Evolutionary conservation across 2,888 invertebrate genomes (phyloP), one percentile per base, ranked within the genome.

Genomic region (Amblyteles armatorius): DNA sequence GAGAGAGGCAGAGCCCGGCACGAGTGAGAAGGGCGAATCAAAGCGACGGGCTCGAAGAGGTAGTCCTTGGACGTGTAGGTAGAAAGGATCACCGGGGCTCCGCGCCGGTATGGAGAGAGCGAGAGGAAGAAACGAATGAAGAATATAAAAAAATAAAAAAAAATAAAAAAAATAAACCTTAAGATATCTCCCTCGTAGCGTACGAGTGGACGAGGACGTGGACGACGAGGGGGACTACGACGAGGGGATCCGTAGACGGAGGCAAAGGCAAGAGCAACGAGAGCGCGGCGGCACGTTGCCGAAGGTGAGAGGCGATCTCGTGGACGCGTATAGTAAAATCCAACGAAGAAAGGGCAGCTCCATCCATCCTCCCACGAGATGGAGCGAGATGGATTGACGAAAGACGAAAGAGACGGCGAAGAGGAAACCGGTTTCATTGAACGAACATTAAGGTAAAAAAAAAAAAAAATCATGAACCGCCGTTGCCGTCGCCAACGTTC

Each of bases 381-480:
- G 65, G 80, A 87, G 77, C 55, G 86, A 83, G 78, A 83, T 22
- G 71, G 22, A 57, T 29, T 40, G 63, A 74, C 48, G 81, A 72
- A 67, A 71, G 71, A 84, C 65, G 36, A 63, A 60, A 60, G 29
- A 77, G 76, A 80, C 57, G 76, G 73, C 57, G 71, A 83, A 52
- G 57, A 79, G 79, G 85, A 87, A 93, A 93, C 93, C 93, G 92
- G 93, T 93, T 93, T 93, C 93, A 93, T 93, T 93, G 91, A 93
- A 92, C 91, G 90, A 90, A 89, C 91, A 90, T 91, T 92, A 90
- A 92, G 92, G 92, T 92, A 92, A 93, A 90, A 92, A 93, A 33
- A 6, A 33, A 33, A 6, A 92, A 93, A 92, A 92, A 92, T 90
- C 90, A 89, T 86, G 85, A 90, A 91, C 89, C 91, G 89, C 89